A percentile compares a stretch with the other conserved stretches of the same genome.
Evolutionary conservation across 2,113 vertebrate genomes (phyloP).

Genomic region (Microcebus jonahi): DNA sequence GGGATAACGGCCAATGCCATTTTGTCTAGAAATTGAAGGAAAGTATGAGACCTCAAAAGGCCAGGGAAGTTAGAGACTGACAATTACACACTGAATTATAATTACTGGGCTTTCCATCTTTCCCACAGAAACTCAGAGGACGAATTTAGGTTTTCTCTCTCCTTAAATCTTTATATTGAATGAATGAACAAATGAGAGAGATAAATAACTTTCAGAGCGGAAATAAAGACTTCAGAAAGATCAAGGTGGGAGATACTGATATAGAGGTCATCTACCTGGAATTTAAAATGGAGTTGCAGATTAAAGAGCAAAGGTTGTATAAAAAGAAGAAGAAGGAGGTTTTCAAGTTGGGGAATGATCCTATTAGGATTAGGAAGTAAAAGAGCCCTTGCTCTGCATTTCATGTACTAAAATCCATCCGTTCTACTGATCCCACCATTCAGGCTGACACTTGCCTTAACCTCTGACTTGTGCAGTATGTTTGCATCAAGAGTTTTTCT

Average conservation of each 20-base stretch:
- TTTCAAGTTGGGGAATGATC: not conserved
- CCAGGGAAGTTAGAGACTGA: not conserved
- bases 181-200: not conserved
- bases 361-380: not conserved
- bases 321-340: not conserved
- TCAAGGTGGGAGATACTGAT: not conserved
- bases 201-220: not conserved
- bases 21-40: not conserved
- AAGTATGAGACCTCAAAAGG: not conserved
- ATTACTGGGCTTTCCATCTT: not conserved
- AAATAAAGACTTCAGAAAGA: slow-evolving; percentile 36
- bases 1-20: not conserved
- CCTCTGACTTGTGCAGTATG: not conserved
- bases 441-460: not conserved
- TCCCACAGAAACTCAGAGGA: not conserved
- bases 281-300: slow-evolving; percentile 37
- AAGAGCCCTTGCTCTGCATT: too few species aligned
- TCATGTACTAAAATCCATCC: not conserved
- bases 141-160: not conserved
- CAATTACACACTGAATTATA: not conserved
- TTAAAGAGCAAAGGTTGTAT: not conserved
- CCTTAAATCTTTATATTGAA: not conserved
- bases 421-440: not conserved
- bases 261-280: not conserved
- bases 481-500: not conserved